Conservation (phyloP, 1,140 invertebrate genomes). For the Drosophila melanogaster region Release_6_plus_ISO1_MT NT_033779.5:14420001-14420500, state of each 20-base stretch:
- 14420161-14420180: slow-evolving; percentile 14
- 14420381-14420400: slow-evolving; percentile 65
- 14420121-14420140: slow-evolving; percentile 18
- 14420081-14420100: slow-evolving; percentile 78
- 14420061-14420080: slow-evolving; percentile 54
- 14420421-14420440: slow-evolving; percentile 22
- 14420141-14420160: slow-evolving; percentile 5
- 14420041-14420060: slow-evolving; percentile 55
- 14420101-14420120: slow-evolving; percentile 69
- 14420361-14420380: slow-evolving; percentile 22
- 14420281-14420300: background rate
- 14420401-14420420: slow-evolving; percentile 33
- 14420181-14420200: slow-evolving; percentile 6
- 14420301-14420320: background rate
- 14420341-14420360: slow-evolving; percentile 42
- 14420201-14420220: background rate
- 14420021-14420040: slow-evolving; percentile 47
- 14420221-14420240: too few relatives aligned
- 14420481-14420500: slow-evolving; percentile 74
- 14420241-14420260: too few relatives aligned
- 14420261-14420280: too few relatives aligned
- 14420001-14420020: slow-evolving; percentile 73
- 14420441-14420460: slow-evolving; percentile 71
- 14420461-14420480: slow-evolving; percentile 60
- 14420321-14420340: slow-evolving; percentile 37